phyloP scores from a whole-genome alignment of 2,113 vertebrate species.

The Serilophus lunatus region DNA sequence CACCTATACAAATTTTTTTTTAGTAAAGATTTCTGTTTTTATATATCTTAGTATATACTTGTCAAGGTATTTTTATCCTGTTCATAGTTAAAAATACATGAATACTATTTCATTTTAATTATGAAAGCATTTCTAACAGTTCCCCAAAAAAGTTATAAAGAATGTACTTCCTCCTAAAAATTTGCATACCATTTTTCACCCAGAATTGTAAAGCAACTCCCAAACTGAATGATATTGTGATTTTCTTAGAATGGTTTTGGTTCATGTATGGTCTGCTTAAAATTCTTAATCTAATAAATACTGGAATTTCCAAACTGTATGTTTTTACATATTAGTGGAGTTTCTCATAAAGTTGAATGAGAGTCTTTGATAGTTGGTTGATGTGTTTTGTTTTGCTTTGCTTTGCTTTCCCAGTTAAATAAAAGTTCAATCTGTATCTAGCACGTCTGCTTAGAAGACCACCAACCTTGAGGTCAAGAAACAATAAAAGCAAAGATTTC shows the following conservation, averaged over 20 bases:
- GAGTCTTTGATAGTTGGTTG: background rate
- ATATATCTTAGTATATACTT: background rate
- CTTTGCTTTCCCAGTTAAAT: background rate
- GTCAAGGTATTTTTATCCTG: background rate
- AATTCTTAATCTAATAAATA: slow-evolving; percentile 6
- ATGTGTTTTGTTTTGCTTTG: background rate
- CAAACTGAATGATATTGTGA: slow-evolving; percentile 4
- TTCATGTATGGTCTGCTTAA: slow-evolving; percentile 25
- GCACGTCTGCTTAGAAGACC: background rate
- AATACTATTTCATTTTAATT: background rate
- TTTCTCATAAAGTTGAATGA: background rate
- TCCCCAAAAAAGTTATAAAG: background rate
- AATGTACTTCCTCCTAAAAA: background rate
- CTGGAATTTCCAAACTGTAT: background rate
- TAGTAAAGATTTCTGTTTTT: background rate
- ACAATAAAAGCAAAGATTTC: slow-evolving; percentile 1
- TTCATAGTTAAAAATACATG: background rate
- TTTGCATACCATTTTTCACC: background rate
- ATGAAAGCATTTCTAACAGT: background rate
- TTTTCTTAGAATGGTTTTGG: slow-evolving; percentile 13
- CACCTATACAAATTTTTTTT: background rate
- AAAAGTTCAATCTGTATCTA: background rate
- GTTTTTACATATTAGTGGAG: background rate
- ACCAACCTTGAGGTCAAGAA: background rate
- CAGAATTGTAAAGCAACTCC: background rate